These are phyloP conservation scores for Teleopsis dalmanni DNA, from an alignment of 1,140 invertebrate species.

Conservation along the genomic window DNA sequence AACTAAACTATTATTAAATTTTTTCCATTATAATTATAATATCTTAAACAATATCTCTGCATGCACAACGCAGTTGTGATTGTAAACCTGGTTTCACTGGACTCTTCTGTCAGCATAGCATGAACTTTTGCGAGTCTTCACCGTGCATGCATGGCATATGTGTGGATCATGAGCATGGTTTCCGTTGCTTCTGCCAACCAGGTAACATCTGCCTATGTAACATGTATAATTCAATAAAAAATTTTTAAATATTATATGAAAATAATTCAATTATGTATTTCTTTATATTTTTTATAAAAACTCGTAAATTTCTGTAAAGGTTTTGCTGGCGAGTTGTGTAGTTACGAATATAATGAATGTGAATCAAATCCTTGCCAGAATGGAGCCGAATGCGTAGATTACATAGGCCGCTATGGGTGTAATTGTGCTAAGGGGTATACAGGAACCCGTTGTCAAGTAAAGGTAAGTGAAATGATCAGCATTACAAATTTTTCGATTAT, in stretches of 20 bases:
- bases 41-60: no score
- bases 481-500: background rate
- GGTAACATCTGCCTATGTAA: no score
- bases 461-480: no score
- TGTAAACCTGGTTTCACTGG: slow-evolving; percentile 70
- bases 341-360: slow-evolving; percentile 78
- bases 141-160: slow-evolving; percentile 78
- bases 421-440: slow-evolving; percentile 70
- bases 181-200: slow-evolving; percentile 66
- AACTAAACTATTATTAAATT: no score
- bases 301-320: slow-evolving; percentile 47
- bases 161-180: slow-evolving; percentile 66
- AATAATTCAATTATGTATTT: no score
- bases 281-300: no score
- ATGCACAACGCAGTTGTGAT: slow-evolving; percentile 58
- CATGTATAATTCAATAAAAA: no score
- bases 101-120: slow-evolving; percentile 61
- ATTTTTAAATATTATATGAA: background rate
- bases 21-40: no score
- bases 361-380: slow-evolving; percentile 80
- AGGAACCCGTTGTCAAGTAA: slow-evolving; percentile 63
- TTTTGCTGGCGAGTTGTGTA: slow-evolving; percentile 68
- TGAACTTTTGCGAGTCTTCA: slow-evolving; percentile 71
- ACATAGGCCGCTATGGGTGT: slow-evolving; percentile 69
- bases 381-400: slow-evolving; percentile 72